phyloP scores from a whole-genome alignment of 35 echinoderm and acorn worm species.

The Patiria miniata region DNA sequence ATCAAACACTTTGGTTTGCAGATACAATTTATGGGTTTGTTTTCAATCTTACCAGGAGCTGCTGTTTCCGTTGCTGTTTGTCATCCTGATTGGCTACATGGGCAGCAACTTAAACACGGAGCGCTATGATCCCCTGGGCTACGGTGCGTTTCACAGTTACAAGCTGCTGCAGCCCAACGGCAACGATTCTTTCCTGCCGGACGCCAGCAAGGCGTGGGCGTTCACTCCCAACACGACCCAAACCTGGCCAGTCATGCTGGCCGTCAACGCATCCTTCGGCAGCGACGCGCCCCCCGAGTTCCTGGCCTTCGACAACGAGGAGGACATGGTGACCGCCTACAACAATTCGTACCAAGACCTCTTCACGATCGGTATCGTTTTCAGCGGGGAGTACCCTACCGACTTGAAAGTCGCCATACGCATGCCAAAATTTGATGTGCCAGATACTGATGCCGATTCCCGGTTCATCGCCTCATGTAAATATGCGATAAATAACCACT shows the following conservation, averaged over 20 bases:
- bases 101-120: neutral
- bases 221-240: slow-evolving; percentile 29
- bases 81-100: neutral
- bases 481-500: neutral
- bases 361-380: slow-evolving; percentile 23
- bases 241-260: neutral
- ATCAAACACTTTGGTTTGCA: neutral
- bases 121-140: neutral
- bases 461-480: slow-evolving; percentile 31
- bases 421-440: neutral
- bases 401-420: slow-evolving; percentile 58
- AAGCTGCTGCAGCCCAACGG: neutral
- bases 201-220: neutral
- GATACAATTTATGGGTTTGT: neutral
- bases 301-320: slow-evolving; percentile 28
- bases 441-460: neutral
- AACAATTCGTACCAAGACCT: neutral
- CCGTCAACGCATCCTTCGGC: neutral
- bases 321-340: neutral
- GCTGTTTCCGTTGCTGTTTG: slow-evolving; percentile 32
- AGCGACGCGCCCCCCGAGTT: neutral
- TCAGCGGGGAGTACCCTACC: slow-evolving; percentile 24
- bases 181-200: neutral
- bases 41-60: slow-evolving; percentile 19
- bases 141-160: neutral